Percentiles rank a stretch among this genome's conserved stretches.
phyloP scores from a whole-genome alignment of 2,797 vertebrate species.

The Tiaroga cobitis region DNA sequence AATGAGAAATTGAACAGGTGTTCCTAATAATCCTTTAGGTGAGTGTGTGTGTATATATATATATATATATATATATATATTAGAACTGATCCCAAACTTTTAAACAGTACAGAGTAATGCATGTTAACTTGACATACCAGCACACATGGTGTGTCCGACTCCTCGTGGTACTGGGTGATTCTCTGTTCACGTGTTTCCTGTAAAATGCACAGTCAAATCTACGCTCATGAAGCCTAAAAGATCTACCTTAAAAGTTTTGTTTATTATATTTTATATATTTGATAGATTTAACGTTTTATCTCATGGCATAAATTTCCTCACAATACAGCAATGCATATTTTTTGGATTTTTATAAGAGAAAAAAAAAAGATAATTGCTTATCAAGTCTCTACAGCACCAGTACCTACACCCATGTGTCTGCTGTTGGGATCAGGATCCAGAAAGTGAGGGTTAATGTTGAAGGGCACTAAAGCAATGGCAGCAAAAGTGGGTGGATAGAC shows the following conservation, averaged over 20 bases:
- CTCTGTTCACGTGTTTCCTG: constrained; percentile 88
- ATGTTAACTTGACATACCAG: constrained; percentile 74
- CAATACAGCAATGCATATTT: not conserved
- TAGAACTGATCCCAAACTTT: not conserved
- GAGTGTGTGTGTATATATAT: too few relatives aligned
- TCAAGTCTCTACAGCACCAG: not conserved
- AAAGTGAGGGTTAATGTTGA: constrained; percentile 92
- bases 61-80: not conserved
- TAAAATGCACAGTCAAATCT: constrained; percentile 14
- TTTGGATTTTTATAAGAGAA: not conserved
- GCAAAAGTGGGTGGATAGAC: constrained; percentile 84
- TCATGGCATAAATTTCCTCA: not conserved
- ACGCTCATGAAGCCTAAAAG: not conserved
- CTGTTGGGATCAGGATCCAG: constrained; percentile 81
- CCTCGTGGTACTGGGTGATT: constrained; percentile 86
- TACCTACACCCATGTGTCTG: constrained; percentile 87
- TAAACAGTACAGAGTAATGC: not conserved
- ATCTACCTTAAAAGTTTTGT: not conserved
- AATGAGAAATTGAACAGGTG: too few relatives aligned
- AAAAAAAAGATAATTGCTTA: not conserved
- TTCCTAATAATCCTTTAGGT: too few relatives aligned
- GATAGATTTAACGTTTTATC: not conserved
- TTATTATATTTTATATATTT: not conserved
- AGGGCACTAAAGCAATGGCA: constrained; percentile 86
- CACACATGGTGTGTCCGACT: constrained; percentile 79